Evolutionary conservation across 1,140 invertebrate genomes (phyloP), one percentile per base, ranked within the genome.

Genomic region (Nylanderia fulva): DNA sequence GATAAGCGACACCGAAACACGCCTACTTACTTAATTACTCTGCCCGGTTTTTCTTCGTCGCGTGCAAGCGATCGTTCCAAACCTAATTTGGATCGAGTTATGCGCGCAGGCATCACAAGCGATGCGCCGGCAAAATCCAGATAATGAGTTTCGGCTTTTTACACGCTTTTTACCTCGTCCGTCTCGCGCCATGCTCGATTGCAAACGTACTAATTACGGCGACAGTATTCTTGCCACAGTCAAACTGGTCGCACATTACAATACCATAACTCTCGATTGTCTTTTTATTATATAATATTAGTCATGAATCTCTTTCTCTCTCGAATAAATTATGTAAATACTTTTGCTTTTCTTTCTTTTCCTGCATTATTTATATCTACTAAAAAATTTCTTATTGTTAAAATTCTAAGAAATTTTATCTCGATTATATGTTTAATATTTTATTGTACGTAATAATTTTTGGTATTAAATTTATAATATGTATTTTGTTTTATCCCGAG

Each of bases 1-100:
- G 52, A 88, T 88, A 79, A 72, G 69, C 58, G 9, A 42, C 71
- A 48, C 61, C 56, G 84, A 80, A 79, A 87, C 69, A 45, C 11
- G 66, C 48, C 61, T 75, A 82, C 29, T 68, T 61, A 69, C 82
- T 88, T 88, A 87, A 87, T 88, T 88, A 85, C 54, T 11, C 48
- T 45, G 39, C n/a, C 54, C 39, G 54, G 66, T 86, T 89, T 90
- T 90, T 89, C 54, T 24, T 18, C 33, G 36, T 86, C 72, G 83
- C 88, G 85, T 84, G 83, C 87, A 80, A 68, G 85, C 63, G 54
- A 85, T 85, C 85, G 60, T 56, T 77, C 48, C 68, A 21, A 85
- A 75, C 60, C 69, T 85, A 87, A 88, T 87, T 88, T 88, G 87
- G 75, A 87, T 80, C 75, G 79, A 63, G 56, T 85, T 75, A 77